Evolutionary conservation across 2,113 vertebrate genomes (phyloP).

Genomic region (Xenus cinereus): DNA sequence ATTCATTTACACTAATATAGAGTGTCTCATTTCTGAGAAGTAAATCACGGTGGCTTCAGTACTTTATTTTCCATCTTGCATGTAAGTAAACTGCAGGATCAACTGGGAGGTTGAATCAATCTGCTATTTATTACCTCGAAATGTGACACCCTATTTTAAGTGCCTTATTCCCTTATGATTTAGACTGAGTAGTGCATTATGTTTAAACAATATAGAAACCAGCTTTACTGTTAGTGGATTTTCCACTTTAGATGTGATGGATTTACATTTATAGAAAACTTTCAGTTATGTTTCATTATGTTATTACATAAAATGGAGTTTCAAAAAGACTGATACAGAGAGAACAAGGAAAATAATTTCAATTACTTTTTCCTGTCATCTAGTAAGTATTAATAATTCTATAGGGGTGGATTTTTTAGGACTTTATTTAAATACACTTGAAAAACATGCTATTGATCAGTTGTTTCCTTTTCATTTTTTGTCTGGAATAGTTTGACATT

Average conservation of each 20-base stretch:
- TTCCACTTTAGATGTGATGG: conserved; percentile 63
- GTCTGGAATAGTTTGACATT: neutral
- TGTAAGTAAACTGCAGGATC: conserved; percentile 89
- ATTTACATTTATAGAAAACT: conserved; percentile 74
- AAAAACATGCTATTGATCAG: neutral
- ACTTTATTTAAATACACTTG: neutral
- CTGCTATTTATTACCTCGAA: conserved; percentile 99
- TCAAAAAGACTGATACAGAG: conserved; percentile 37
- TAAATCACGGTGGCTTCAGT: conserved; percentile 84
- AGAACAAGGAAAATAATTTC: conserved; percentile 2
- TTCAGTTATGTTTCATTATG: conserved; percentile 41
- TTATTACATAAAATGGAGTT: conserved; percentile 49
- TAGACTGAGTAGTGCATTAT: conserved; percentile 80
- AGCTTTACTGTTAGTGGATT: conserved; percentile 67
- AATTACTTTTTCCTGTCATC: neutral
- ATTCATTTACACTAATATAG: conserved; percentile 84
- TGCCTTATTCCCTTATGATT: conserved; percentile 89
- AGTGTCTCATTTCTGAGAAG: conserved; percentile 88
- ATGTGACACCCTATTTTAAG: conserved; percentile 96
- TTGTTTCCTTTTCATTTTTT: neutral
- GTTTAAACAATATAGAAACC: conserved; percentile 77
- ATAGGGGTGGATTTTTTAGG: neutral
- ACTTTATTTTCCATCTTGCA: conserved; percentile 90
- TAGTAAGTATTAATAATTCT: neutral
- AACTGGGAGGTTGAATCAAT: conserved; percentile 96